Conservation (phyloP, 2,113 vertebrate species). For the Felis chaus region DNA sequence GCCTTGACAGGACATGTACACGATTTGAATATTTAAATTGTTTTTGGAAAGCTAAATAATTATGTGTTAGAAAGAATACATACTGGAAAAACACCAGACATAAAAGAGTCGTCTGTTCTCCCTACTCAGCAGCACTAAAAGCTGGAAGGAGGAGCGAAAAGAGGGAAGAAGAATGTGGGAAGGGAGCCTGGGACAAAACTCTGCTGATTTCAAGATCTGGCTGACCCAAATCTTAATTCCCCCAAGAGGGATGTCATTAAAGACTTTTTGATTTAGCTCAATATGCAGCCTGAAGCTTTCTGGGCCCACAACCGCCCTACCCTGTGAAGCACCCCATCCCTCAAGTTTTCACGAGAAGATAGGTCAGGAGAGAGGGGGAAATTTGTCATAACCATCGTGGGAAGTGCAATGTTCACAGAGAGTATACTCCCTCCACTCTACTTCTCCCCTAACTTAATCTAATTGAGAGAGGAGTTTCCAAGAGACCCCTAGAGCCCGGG, state of each 20-base stretch:
- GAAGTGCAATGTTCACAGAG: neutral
- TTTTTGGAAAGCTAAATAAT: conserved; percentile 32
- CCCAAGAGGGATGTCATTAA: conserved; percentile 52
- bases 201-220: conserved; percentile 63
- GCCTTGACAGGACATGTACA: neutral
- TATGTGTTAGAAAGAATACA: neutral
- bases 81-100: conserved; percentile 41
- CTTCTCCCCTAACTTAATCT: neutral
- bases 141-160: conserved; percentile 22
- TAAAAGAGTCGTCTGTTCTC: neutral
- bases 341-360: neutral
- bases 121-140: neutral
- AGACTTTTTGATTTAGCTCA: conserved; percentile 58
- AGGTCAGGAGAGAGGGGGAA: neutral
- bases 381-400: neutral
- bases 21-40: conserved; percentile 41
- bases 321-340: neutral
- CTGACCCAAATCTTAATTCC: conserved; percentile 58
- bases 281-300: conserved; percentile 58
- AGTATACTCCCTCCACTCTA: neutral
- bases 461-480: neutral
- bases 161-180: conserved; percentile 44
- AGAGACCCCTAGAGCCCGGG: neutral
- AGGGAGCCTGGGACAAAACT: conserved; percentile 54
- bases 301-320: neutral